Conservation (phyloP, 2,797 vertebrate species). For the Typhlichthys eigenmanni region DNA sequence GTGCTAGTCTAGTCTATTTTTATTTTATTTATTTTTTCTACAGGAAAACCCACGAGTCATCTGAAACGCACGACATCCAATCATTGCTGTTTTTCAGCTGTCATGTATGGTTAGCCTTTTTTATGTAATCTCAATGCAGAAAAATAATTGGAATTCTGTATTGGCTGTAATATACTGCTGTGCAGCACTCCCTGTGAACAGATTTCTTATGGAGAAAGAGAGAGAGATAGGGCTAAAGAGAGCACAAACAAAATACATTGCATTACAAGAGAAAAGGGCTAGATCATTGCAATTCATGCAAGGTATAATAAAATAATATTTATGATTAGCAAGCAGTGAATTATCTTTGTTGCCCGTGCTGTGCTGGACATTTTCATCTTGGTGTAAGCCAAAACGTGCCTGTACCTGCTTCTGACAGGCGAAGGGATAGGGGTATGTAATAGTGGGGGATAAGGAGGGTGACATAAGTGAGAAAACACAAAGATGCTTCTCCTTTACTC, state of each 20-base stretch:
- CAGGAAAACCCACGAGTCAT: slow-evolving; percentile 46
- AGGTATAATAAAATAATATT: slow-evolving; percentile 61
- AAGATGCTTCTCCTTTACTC: too few species aligned
- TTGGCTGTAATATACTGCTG: slow-evolving; percentile 42
- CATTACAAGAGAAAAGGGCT: slow-evolving; percentile 18
- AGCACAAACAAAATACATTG: not conserved
- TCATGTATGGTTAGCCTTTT: slow-evolving; percentile 27
- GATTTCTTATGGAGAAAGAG: slow-evolving; percentile 33
- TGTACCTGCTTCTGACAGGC: slow-evolving; percentile 9
- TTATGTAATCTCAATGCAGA: slow-evolving; percentile 40
- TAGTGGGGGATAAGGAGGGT: not conserved
- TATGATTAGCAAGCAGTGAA: slow-evolving; percentile 63
- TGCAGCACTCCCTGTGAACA: slow-evolving; percentile 45
- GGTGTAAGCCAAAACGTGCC: slow-evolving; percentile 30
- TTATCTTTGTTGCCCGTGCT: slow-evolving; percentile 54
- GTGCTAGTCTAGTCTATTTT: too few species aligned
- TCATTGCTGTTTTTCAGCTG: slow-evolving; percentile 36
- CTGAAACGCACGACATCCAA: slow-evolving; percentile 36
- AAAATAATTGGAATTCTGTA: slow-evolving; percentile 52
- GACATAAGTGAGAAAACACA: too few species aligned
- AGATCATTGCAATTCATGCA: slow-evolving; percentile 51
- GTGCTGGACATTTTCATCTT: slow-evolving; percentile 31
- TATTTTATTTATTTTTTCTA: not conserved
- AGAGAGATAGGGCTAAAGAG: slow-evolving; percentile 4
- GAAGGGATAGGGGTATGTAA: not conserved